Percentiles rank a stretch among this genome's conserved stretches.
Evolutionary conservation across 2,888 invertebrate species (phyloP).

Genomic region (Drosophila acutilabella): DNA sequence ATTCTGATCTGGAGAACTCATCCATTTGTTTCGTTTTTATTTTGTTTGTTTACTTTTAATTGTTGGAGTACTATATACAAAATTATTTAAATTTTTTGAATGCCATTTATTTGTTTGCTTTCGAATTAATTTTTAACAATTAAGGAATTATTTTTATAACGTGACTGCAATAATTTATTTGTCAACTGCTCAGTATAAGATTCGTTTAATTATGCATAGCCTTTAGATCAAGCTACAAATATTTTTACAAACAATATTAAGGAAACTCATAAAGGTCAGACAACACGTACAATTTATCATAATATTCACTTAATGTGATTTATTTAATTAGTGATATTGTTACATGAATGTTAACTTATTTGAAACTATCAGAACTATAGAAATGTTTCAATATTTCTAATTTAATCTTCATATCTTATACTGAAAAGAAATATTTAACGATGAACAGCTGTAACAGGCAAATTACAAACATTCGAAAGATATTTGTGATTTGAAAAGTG

Average conservation of each 20-base stretch:
- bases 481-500: no score
- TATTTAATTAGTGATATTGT: constrained; percentile 3
- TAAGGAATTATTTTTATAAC: constrained; percentile 69
- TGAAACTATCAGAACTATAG: neutral
- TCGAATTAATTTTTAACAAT: constrained; percentile 37
- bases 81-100: constrained; percentile 54
- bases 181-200: constrained; percentile 39
- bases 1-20: constrained; percentile 5
- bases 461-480: no score
- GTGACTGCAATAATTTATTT: constrained; percentile 54
- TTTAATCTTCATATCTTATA: no score
- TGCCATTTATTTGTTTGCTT: constrained; percentile 46
- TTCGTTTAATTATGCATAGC: constrained; percentile 33
- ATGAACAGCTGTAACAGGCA: no score
- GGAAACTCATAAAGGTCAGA: constrained; percentile 16
- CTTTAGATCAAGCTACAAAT: constrained; percentile 29
- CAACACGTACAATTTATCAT: constrained; percentile 40
- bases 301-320: constrained; percentile 5
- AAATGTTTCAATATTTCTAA: neutral
- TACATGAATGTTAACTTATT: neutral
- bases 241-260: constrained; percentile 23
- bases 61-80: constrained; percentile 26
- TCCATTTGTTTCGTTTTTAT: neutral
- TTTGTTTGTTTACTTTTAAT: neutral
- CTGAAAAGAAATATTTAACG: no score